phyloP scores from a whole-genome alignment of 2,888 invertebrate species.

The Caenorhabditis imperialis region DNA sequence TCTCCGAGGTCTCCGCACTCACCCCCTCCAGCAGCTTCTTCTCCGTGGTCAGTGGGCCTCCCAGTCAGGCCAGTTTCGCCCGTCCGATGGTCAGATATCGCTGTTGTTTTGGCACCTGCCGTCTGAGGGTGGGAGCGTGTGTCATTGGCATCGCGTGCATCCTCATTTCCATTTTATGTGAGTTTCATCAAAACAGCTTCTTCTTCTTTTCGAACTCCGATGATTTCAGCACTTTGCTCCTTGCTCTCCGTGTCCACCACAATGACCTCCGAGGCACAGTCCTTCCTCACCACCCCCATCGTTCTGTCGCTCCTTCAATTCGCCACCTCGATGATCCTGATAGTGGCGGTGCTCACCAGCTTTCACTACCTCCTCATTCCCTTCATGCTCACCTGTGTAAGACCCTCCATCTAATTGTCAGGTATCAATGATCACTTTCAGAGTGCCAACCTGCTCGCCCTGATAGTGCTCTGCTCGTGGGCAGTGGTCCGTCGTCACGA shows the following conservation, averaged over 20 bases:
- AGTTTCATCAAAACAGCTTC: slow-evolving; percentile 6
- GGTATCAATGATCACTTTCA: not conserved
- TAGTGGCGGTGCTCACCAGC: slow-evolving; percentile 67
- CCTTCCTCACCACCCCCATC: slow-evolving; percentile 51
- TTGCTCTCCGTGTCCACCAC: slow-evolving; percentile 51
- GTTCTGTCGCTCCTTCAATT: slow-evolving; percentile 54
- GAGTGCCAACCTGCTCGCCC: slow-evolving; percentile 32
- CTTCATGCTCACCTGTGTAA: slow-evolving; percentile 59
- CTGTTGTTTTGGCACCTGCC: slow-evolving; percentile 70
- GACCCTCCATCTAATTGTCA: not conserved
- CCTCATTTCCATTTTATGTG: slow-evolving; percentile 58
- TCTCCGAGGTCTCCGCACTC: slow-evolving; percentile 52
- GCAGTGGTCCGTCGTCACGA: slow-evolving; percentile 39
- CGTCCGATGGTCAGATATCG: slow-evolving; percentile 60
- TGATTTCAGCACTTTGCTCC: slow-evolving; percentile 51
- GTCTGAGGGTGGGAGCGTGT: slow-evolving; percentile 66
- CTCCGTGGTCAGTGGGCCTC: slow-evolving; percentile 24
- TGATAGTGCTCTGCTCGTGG: slow-evolving; percentile 47
- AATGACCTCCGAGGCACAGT: slow-evolving; percentile 50
- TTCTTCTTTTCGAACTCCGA: not conserved
- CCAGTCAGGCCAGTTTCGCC: slow-evolving; percentile 6
- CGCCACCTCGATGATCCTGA: slow-evolving; percentile 62
- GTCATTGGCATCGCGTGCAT: slow-evolving; percentile 61
- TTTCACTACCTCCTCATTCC: slow-evolving; percentile 65
- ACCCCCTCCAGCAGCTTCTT: slow-evolving; percentile 48